These are phyloP conservation scores for Callospermophilus lateralis DNA, from an alignment of 2,113 vertebrate genomes.

Conservation along the genomic window DNA sequence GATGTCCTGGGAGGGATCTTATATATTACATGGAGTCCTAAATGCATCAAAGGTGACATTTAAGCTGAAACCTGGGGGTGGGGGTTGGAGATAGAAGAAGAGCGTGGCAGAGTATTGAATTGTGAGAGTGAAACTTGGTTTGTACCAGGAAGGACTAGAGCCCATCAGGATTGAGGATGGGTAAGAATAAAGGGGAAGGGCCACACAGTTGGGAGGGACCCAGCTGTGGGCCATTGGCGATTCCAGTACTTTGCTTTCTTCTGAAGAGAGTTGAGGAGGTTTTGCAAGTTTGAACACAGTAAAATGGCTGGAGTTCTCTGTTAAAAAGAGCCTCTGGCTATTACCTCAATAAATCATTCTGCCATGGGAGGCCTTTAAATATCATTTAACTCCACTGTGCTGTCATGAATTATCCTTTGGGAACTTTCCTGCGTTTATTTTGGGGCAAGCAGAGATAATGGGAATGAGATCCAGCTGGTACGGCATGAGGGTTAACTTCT, in stretches of 20 bases:
- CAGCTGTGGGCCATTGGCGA: neutral
- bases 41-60: neutral
- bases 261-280: neutral
- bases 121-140: too few species aligned
- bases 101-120: neutral
- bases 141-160: neutral
- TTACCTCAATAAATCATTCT: neutral
- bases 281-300: neutral
- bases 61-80: neutral
- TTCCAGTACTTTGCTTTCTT: neutral
- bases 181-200: accelerated
- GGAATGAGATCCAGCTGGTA: neutral
- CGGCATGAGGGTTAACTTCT: neutral
- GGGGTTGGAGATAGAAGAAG: neutral
- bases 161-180: accelerated
- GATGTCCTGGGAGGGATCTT: accelerated
- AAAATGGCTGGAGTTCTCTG: neutral
- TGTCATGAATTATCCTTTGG: neutral
- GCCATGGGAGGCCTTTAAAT: neutral
- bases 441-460: neutral
- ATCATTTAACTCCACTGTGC: neutral
- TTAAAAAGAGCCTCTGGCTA: constrained; percentile 6
- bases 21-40: neutral
- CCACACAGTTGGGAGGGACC: accelerated
- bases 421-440: constrained; percentile 27